Base-by-base conservation (phyloP, 2,888 invertebrate genomes). In the Tridacna gigas region DNA sequence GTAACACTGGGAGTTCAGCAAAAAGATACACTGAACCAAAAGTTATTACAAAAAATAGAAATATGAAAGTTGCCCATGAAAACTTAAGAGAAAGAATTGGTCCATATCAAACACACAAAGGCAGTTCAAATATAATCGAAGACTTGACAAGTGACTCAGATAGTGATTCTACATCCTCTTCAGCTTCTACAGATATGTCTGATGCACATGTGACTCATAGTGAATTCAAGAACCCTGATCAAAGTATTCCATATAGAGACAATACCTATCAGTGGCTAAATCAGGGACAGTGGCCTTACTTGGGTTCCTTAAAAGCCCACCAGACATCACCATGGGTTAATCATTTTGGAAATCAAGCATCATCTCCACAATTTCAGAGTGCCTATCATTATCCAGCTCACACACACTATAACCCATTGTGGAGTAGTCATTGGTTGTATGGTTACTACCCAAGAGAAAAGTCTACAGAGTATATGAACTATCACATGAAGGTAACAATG, bases 141-240 rank as follows among this genome's bases (percentile, higher is more conserved):
- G 47, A 63, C 20, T 75, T 45, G 22, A 65, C 75, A 11, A 65
- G 63, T 47, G 75, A 75, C 63, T 65, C 75, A 15, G 75, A 75
- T 22, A 63, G 60, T 5, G 45, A 69, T 63, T 47, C 74, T 56
- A 37, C 74, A 28, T 37, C 37, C 18, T 20, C n/a, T 37, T 67
- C 67, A 15, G 20, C 12, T 45, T 26, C 28, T 9, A 67, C n/a
- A 20, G 56, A 56, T 3, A 56, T 15, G n/a, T 26, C 28, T 11
- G 67, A 67, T 37, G 67, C 45, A 45, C 11, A 66, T 18, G 1
- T 26, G 26, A 37, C 37, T 4, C 37, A 37, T 4, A 37, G 37
- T 37, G 37, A 37, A 37, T 37, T 4, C 7, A 37, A 4, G 7
- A 37, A 37, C 2, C 37, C 37, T 4, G 7, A 37, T 37, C 37